A percentile compares a stretch with the other conserved stretches of the same genome.
Conservation (phyloP, 2,888 invertebrate genomes). For the Archips xylosteana region DNA sequence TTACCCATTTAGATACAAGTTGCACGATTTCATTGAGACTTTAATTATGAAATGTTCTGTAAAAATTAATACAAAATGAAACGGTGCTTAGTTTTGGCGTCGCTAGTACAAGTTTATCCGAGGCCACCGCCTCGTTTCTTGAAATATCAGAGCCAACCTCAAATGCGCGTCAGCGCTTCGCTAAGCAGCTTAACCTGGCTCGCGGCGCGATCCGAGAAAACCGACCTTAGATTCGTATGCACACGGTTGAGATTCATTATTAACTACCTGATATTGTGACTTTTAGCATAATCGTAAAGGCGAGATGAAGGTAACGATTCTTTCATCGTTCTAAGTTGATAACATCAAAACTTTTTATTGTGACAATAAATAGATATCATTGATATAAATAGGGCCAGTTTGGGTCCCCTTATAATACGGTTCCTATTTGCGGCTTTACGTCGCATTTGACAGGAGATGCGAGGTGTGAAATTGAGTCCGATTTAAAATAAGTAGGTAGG, state of each 20-base stretch:
- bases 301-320: slow-evolving; percentile 80
- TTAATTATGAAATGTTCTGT: neutral
- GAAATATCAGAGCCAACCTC: slow-evolving; percentile 74
- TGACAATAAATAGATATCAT: slow-evolving; percentile 84
- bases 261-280: slow-evolving; percentile 59
- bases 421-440: slow-evolving; percentile 81
- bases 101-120: slow-evolving; percentile 59
- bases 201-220: slow-evolving; percentile 47
- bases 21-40: neutral
- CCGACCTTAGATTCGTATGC: slow-evolving; percentile 51
- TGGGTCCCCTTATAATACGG: slow-evolving; percentile 77
- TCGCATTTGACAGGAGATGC: slow-evolving; percentile 82
- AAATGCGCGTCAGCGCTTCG: slow-evolving; percentile 70
- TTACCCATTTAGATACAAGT: neutral
- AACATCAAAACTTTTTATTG: slow-evolving; percentile 83
- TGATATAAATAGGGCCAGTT: slow-evolving; percentile 84
- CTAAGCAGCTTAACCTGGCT: slow-evolving; percentile 81
- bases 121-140: slow-evolving; percentile 72
- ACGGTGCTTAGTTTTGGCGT: slow-evolving; percentile 41
- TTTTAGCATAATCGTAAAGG: slow-evolving; percentile 81
- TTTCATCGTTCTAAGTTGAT: slow-evolving; percentile 78
- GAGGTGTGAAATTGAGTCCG: slow-evolving; percentile 84
- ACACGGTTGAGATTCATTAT: slow-evolving; percentile 50
- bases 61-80: neutral
- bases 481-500: slow-evolving; percentile 64